Base-by-base conservation (phyloP, 1,140 invertebrate species). In the Camponotus floridanus region DNA sequence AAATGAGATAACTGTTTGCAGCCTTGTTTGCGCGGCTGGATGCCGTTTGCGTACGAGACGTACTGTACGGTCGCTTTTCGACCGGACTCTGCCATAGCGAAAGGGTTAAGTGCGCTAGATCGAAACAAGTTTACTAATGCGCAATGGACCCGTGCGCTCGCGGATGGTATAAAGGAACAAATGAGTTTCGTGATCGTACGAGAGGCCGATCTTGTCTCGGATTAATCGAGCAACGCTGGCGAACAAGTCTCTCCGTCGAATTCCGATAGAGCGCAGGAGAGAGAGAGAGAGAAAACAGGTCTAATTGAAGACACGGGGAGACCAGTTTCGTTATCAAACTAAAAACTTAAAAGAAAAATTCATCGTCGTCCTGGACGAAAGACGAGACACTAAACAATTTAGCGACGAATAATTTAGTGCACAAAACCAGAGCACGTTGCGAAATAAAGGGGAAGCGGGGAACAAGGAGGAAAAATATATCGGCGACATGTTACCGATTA, bases 121-220 rank as follows among this genome's bases (percentile, higher is more conserved):
- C 83, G 81, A 89, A 89, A 89, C 85, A 76, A 79, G 86, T 79
- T 87, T 86, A 89, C 85, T 79, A 87, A 90, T 87, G 80, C 80
- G 65, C 76, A 51, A 9, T 39, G 64, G 9, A 18, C 48, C 11
- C n/a, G 21, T 13, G 26, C 33, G 48, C 26, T 26, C 59, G 76
- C 81, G 73, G 76, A 90, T 76, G 89, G 87, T 90, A 90, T 88
- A 90, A 87, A 90, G 80, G 86, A 90, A 91, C 90, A 91, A 91
- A 91, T 91, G 90, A 90, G 90, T 91, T 91, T 90, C 90, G 89
- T 91, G 89, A 91, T 91, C 87, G 87, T 90, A 91, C 85, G 76
- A 87, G 90, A 85, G 80, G 64, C 91, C 90, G 91, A 92, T 92
- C 91, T 92, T 92, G 91, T 91, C 91, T 90, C 85, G 76, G 90